phyloP scores from a whole-genome alignment of 2,113 vertebrate species.

The Anas platyrhynchos region DNA sequence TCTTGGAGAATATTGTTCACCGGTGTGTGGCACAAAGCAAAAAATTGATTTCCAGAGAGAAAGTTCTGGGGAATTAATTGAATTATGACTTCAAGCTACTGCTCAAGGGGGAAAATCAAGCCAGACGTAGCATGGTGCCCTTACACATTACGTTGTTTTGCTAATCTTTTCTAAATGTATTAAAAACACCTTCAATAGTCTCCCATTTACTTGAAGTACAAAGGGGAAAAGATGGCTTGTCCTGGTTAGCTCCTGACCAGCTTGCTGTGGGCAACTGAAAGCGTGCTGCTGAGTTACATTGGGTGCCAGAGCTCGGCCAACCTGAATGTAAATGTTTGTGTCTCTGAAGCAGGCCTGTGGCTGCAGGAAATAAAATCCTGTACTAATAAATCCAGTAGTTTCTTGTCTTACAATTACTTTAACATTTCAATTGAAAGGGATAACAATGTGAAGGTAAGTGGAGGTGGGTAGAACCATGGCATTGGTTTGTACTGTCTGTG shows the following conservation, averaged over 20 bases:
- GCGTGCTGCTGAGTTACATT: background rate
- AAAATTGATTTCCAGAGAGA: background rate
- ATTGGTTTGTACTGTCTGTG: background rate
- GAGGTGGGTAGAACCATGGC: slow-evolving; percentile 3
- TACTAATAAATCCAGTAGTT: slow-evolving; percentile 46
- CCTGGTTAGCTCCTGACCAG: background rate
- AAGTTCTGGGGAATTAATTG: background rate
- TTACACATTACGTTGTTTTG: background rate
- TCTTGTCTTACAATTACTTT: slow-evolving; percentile 42
- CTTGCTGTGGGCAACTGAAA: background rate
- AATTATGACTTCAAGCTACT: background rate
- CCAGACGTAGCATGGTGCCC: background rate
- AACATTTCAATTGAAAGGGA: slow-evolving; percentile 64
- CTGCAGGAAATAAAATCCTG: slow-evolving; percentile 44
- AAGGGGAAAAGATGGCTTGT: background rate
- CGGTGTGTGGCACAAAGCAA: background rate
- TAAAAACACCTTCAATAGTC: background rate
- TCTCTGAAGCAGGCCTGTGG: background rate
- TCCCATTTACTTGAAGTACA: background rate
- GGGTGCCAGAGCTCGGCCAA: background rate
- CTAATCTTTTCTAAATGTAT: background rate
- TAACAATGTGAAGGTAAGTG: slow-evolving; percentile 77
- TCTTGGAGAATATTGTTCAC: background rate
- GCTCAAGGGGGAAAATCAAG: background rate
- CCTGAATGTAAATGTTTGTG: background rate